These are phyloP conservation scores for Sinelater perroti DNA, from an alignment of 2,888 invertebrate genomes.

Conservation along the genomic window DNA sequence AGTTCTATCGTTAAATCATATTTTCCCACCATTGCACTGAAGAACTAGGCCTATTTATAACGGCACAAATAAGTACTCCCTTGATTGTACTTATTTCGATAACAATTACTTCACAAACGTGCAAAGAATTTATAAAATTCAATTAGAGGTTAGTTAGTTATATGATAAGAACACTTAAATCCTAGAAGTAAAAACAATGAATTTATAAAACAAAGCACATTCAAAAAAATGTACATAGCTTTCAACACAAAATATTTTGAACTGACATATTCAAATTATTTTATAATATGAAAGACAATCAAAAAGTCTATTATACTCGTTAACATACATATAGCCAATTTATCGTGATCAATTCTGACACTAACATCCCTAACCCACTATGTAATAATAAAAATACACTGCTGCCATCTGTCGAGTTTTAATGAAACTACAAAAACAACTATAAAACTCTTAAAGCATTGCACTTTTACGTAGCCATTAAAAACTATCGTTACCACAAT, in stretches of 20 bases:
- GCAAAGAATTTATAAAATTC: constrained; percentile 42
- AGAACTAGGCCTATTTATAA: constrained; percentile 5
- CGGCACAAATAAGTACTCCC: constrained; percentile 10
- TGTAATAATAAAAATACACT: too few species aligned
- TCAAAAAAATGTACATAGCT: constrained; percentile 15
- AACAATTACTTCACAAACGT: constrained; percentile 25
- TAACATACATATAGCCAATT: too few species aligned
- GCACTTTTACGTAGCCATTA: too few species aligned
- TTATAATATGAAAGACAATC: too few species aligned
- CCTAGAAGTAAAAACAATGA: constrained; percentile 17
- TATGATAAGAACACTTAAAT: constrained; percentile 16
- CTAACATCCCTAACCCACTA: too few species aligned
- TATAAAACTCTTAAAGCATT: too few species aligned
- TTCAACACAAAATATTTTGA: constrained; percentile 14
- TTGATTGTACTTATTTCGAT: constrained; percentile 18
- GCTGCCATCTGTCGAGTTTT: too few species aligned
- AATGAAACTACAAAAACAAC: too few species aligned
- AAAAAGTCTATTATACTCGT: too few species aligned
- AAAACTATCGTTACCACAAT: too few species aligned
- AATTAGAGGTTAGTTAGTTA: constrained; percentile 27
- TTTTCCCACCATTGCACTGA: neutral
- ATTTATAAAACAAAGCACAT: constrained; percentile 6
- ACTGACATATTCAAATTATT: too few species aligned
- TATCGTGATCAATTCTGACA: too few species aligned
- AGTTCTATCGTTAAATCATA: neutral